These are phyloP conservation scores for Dreissena rostriformis DNA, from an alignment of 1,140 invertebrate genomes.

Conservation along the genomic window DNA sequence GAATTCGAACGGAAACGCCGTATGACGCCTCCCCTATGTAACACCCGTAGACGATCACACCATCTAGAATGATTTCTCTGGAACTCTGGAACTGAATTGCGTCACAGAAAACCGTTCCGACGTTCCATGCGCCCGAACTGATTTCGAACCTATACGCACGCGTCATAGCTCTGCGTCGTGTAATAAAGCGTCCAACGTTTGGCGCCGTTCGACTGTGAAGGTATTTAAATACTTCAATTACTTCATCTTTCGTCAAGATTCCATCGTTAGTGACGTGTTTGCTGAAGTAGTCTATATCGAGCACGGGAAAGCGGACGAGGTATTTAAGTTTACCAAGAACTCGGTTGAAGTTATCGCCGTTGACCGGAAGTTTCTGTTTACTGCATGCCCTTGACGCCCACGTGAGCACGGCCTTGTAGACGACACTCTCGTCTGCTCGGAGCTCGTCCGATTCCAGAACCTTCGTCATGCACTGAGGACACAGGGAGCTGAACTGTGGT, in stretches of 20 bases:
- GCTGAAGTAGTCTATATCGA: constrained; percentile 40
- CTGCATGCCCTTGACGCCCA: constrained; percentile 38
- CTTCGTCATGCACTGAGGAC: constrained; percentile 4
- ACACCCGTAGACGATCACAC: constrained; percentile 27
- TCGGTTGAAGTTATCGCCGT: constrained; percentile 5
- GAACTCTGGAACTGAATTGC: constrained; percentile 43
- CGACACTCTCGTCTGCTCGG: constrained; percentile 25
- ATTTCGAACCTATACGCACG: constrained; percentile 24
- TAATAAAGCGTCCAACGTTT: constrained; percentile 27
- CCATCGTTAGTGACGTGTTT: constrained; percentile 12
- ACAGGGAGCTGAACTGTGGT: constrained; percentile 1
- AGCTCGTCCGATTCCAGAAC: constrained; percentile 31
- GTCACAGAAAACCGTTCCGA: constrained; percentile 29
- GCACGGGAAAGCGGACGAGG: constrained; percentile 28
- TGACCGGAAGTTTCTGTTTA: constrained; percentile 26
- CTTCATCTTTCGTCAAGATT: constrained; percentile 19
- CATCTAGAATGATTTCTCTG: constrained; percentile 13
- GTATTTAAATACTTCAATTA: constrained; percentile 15
- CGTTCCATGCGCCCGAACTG: constrained; percentile 44
- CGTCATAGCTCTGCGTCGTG: constrained; percentile 17
- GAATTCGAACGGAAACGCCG: constrained; percentile 21
- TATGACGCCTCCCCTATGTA: neutral
- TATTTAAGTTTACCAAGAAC: constrained; percentile 41
- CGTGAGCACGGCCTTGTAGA: constrained; percentile 34
- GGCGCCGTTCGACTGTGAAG: constrained; percentile 35